Base-by-base conservation (phyloP, 2,888 invertebrate species). In the Netelia fuscicornis region DNA sequence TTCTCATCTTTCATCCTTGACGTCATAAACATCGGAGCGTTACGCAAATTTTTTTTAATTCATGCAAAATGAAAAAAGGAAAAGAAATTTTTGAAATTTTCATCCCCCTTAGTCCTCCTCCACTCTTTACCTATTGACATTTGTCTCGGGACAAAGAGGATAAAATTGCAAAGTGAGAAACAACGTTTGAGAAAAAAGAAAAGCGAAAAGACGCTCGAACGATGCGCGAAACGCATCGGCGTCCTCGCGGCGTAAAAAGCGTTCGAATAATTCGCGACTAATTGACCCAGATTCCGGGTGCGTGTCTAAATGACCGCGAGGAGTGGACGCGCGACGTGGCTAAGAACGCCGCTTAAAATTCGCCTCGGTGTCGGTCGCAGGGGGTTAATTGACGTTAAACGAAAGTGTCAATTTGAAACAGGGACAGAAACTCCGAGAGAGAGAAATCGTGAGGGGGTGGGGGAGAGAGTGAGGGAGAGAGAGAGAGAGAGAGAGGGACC, bases 371-470 rank as follows among this genome's bases (percentile, higher is more conserved):
- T 37, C 70, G 11, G 48, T 60, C n/a, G 76, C 64, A 13, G 25
- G 23, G 77, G 58, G 70, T 68, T 68, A 78, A 85, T 85, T 60
- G 74, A 56, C 54, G 85, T 78, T 82, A 77, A 84, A 60, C 67
- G 62, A 64, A 68, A 77, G 78, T 77, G 74, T 78, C 70, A 78
- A 84, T 68, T 60, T 20, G n/a, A 37, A 52, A 65, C 42, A 30
- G 30, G 30, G 42, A 65, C 65, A 30, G 48, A 8, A 65, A 37
- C 48, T 8, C 10, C 52, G 70, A 54, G 30, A 30, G 48, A 30
- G 30, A 30, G 30, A 30, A 5, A 30, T 3, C 2, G 30, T 5
- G 30, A 30, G 30, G 5, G 30, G 25, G 2, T 3, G 5, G 30
- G 25, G 2, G 25, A 25, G 25, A 1, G 25, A 1, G 25, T 0